Conservation (phyloP, 2,113 vertebrate species). For the Cyanistes caeruleus region DNA sequence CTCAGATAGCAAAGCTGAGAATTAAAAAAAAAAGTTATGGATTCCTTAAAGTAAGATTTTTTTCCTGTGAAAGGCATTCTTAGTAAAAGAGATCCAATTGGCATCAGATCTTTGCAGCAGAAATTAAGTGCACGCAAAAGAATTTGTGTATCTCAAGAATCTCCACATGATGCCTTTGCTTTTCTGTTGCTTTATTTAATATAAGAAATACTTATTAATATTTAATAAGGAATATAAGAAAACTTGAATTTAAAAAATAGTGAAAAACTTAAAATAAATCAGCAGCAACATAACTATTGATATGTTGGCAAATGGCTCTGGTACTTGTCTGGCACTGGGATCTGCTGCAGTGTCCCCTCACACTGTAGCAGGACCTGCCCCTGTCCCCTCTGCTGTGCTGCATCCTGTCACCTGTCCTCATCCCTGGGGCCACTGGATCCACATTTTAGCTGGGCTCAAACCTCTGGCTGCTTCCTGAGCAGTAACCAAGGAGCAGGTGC, state of each 20-base stretch:
- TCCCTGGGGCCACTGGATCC: background rate
- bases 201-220: background rate
- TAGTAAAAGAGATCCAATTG: background rate
- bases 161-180: background rate
- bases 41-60: background rate
- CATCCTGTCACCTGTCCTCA: background rate
- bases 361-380: background rate
- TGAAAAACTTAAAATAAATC: background rate
- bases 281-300: background rate
- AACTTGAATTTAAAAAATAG: background rate
- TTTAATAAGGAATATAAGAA: background rate
- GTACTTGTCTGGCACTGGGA: background rate
- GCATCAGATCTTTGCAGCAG: background rate
- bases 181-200: background rate
- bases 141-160: background rate
- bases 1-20: background rate
- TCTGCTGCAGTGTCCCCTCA: background rate
- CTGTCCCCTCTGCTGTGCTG: too few relatives aligned
- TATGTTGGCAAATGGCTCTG: background rate
- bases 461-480: background rate
- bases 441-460: background rate
- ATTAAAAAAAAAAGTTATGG: background rate
- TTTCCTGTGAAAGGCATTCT: background rate
- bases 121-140: background rate
- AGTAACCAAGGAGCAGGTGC: background rate